Evolutionary conservation across 1,140 invertebrate species (phyloP), one percentile per base, ranked within the genome.

Genomic region (Sminthurinus signatus): DNA sequence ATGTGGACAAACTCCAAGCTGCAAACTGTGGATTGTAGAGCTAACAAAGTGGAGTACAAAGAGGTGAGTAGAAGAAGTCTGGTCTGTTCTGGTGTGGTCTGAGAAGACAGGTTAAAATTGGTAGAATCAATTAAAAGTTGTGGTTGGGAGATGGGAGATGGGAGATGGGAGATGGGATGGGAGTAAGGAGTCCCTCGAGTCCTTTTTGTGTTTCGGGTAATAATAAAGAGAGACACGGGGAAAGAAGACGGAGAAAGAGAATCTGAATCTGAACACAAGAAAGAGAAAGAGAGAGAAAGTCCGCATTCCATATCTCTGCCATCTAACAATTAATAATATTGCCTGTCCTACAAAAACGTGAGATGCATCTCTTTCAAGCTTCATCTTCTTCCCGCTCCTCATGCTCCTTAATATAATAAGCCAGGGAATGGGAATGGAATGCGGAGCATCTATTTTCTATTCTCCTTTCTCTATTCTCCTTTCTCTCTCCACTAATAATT

Each of bases 261-360:
- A n/a, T n/a, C n/a, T n/a, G n/a, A n/a, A n/a, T n/a, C n/a, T n/a
- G n/a, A n/a, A n/a, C n/a, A n/a, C n/a, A n/a, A n/a, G n/a, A n/a
- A n/a, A n/a, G 44, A 51, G 21, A 1, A 39, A 46, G 54, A 29
- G n/a, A 62, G 17, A n/a, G 29, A n/a, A 14, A 39, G 32, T 29
- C 54, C 62, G 54, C 66, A 64, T 64, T 67, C 64, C 68, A 64
- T 70, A 70, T 70, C 68, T 70, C 36, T 62, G 31, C 60, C 50
- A 64, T 67, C 65, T 59, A 56, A 67, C 69, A 70, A 70, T 70
- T 70, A 70, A 65, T 70, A 70, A 70, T 67, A 67, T 62, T 64
- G 36, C 55, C 62, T 63, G 64, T 69, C 61, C 60, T 69, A 42
- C 61, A 65, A 67, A 70, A 67, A 70, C 69, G 69, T 70, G 69